A percentile compares a stretch with the other conserved stretches of the same genome.
These are phyloP conservation scores for Paracanthobrama guichenoti DNA, from an alignment of 2,113 vertebrate genomes.

Conservation along the genomic window DNA sequence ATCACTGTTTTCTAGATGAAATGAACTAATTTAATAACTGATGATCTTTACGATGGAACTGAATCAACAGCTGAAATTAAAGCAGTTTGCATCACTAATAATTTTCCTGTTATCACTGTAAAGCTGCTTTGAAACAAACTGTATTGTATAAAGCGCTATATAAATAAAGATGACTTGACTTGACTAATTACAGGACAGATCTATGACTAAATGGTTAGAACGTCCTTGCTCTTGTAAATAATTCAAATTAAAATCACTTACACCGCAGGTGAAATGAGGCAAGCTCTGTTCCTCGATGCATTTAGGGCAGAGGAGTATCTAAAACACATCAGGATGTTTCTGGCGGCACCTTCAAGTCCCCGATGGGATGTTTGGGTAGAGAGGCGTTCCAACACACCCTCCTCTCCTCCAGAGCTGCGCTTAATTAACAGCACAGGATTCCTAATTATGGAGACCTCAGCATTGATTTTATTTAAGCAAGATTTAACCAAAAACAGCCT, in stretches of 20 bases:
- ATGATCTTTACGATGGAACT: too few relatives aligned
- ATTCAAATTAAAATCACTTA: not conserved
- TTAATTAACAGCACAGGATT: conserved; percentile 39
- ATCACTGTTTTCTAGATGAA: too few relatives aligned
- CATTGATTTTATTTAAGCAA: conserved; percentile 47
- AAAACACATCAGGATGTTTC: not conserved
- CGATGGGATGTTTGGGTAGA: not conserved
- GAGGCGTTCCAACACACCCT: not conserved
- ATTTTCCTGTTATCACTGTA: too few relatives aligned
- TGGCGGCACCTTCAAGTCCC: not conserved
- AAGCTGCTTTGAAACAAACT: too few relatives aligned
- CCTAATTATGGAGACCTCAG: conserved; percentile 42
- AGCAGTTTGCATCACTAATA: too few relatives aligned
- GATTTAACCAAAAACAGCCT: conserved; percentile 41
- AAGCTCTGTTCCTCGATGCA: not conserved
- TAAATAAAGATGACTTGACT: too few relatives aligned
- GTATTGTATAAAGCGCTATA: too few relatives aligned
- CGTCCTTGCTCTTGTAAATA: not conserved
- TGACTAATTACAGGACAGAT: not conserved
- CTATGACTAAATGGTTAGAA: not conserved
- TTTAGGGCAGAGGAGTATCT: conserved; percentile 12
- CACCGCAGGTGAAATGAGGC: conserved; percentile 9
- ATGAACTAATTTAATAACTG: too few relatives aligned
- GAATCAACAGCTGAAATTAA: too few relatives aligned
- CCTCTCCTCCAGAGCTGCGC: conserved; percentile 12